Conservation (phyloP, 2,888 invertebrate species). For the Lumbricus terrestris region DNA sequence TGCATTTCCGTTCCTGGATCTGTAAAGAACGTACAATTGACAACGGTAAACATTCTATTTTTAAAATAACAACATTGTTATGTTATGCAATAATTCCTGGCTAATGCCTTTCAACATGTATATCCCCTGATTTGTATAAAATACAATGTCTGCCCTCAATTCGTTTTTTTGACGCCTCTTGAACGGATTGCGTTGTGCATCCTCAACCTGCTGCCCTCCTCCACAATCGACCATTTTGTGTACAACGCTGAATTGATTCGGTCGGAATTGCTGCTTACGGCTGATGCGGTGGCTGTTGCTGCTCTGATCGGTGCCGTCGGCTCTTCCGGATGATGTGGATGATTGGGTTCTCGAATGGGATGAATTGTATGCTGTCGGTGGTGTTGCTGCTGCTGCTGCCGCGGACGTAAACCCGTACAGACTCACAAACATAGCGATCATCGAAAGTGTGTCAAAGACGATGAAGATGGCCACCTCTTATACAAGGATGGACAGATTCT, state of each 20-base stretch:
- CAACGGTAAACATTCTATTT: not conserved
- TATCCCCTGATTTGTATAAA: conserved; percentile 13
- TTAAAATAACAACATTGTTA: not conserved
- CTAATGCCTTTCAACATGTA: not conserved
- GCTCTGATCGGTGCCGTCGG: not conserved
- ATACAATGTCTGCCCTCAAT: conserved; percentile 19
- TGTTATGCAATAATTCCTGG: conserved; percentile 4
- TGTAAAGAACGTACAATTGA: not conserved
- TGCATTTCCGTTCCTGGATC: conserved; percentile 3
- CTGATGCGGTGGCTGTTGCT: conserved; percentile 9
- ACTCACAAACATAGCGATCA: conserved; percentile 18
- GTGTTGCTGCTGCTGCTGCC: conserved; percentile 13
- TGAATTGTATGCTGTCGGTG: conserved; percentile 12
- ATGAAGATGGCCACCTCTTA: conserved; percentile 99
- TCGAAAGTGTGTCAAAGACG: conserved; percentile 67
- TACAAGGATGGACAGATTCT: conserved; percentile 98
- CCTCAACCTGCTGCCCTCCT: not conserved
- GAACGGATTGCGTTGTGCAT: conserved; percentile 14
- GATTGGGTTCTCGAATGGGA: conserved; percentile 15
- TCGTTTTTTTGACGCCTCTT: conserved; percentile 18
- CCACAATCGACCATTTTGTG: conserved; percentile 17
- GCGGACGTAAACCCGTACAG: conserved; percentile 5
- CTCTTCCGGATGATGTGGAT: conserved; percentile 6
- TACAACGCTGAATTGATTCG: conserved; percentile 17
- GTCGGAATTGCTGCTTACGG: conserved; percentile 13